Conservation (phyloP, 2,888 invertebrate genomes). For the Orthonevra nobilis region DNA sequence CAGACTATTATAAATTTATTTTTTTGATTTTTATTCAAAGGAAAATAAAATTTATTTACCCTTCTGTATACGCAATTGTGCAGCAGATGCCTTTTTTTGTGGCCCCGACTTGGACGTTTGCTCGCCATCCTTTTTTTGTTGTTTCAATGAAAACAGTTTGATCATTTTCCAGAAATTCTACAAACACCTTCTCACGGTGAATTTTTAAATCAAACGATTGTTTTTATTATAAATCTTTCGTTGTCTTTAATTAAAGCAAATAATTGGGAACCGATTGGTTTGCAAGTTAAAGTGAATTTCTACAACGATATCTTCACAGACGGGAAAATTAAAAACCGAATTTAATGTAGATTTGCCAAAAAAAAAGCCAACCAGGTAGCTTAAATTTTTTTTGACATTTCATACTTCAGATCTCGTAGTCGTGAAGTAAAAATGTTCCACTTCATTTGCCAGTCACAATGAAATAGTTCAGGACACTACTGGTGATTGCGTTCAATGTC, state of each 20-base stretch:
- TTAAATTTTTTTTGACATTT: conserved; percentile 55
- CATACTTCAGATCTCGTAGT: conserved; percentile 13
- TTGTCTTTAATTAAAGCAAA: conserved; percentile 54
- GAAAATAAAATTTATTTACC: conserved; percentile 85
- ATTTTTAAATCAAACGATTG: conserved; percentile 8
- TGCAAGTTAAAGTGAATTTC: conserved; percentile 36
- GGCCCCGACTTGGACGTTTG: conserved; percentile 87
- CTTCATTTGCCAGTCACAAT: not conserved
- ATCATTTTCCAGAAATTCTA: conserved; percentile 85
- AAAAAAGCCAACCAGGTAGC: conserved; percentile 58
- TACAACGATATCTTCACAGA: conserved; percentile 49
- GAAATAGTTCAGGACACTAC: conserved; percentile 10
- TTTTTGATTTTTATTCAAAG: not conserved
- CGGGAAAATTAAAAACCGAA: conserved; percentile 45
- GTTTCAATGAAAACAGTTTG: conserved; percentile 98
- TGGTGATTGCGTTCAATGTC: no score
- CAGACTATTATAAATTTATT: not conserved
- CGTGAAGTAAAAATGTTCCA: no score
- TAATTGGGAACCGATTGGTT: conserved; percentile 16
- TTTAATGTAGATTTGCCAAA: conserved; percentile 62
- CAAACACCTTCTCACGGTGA: conserved; percentile 31
- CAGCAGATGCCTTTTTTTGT: conserved; percentile 97
- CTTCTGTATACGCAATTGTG: conserved; percentile 98
- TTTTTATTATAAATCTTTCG: not conserved
- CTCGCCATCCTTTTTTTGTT: conserved; percentile 98